phyloP scores from a whole-genome alignment of 30 jellyfish, hydroid and myxozoan species.

The Rhopilema esculentum region DNA sequence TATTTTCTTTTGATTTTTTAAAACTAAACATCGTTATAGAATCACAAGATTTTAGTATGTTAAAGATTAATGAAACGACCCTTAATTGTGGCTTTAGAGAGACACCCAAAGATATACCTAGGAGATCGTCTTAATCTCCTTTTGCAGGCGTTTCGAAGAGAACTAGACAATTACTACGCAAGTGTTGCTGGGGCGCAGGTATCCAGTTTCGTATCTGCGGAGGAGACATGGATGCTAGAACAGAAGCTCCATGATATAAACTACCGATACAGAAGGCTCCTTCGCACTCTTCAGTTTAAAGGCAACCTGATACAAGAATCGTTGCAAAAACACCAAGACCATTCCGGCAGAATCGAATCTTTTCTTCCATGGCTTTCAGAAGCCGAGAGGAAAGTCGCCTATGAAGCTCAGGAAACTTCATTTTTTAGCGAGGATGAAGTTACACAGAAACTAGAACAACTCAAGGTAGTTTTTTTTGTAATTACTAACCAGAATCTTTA shows the following conservation, averaged over 20 bases:
- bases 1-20: too few species aligned
- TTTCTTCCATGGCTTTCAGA: slow-evolving; percentile 98
- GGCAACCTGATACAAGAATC: slow-evolving; percentile 92
- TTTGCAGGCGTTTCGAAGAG: slow-evolving; percentile 91
- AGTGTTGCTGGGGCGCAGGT: slow-evolving; percentile 89
- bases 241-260: slow-evolving; percentile 93
- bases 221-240: slow-evolving; percentile 96
- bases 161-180: slow-evolving; percentile 87
- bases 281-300: slow-evolving; percentile 85
- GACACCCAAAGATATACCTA: too few species aligned
- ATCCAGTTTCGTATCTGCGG: slow-evolving; percentile 78
- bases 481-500: too few species aligned
- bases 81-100: too few species aligned
- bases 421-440: slow-evolving; percentile 62
- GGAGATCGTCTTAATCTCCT: too few species aligned
- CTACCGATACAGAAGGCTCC: slow-evolving; percentile 84
- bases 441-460: slow-evolving; percentile 55
- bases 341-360: slow-evolving; percentile 74
- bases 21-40: too few species aligned
- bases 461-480: slow-evolving; percentile 41
- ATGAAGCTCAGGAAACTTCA: slow-evolving; percentile 77
- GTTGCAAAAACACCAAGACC: slow-evolving; percentile 88
- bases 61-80: too few species aligned
- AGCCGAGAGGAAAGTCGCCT: slow-evolving; percentile 91
- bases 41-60: too few species aligned